Percentiles rank a stretch among this genome's conserved stretches.
Conservation (phyloP, 2,113 vertebrate genomes). For the Perca flavescens region DNA sequence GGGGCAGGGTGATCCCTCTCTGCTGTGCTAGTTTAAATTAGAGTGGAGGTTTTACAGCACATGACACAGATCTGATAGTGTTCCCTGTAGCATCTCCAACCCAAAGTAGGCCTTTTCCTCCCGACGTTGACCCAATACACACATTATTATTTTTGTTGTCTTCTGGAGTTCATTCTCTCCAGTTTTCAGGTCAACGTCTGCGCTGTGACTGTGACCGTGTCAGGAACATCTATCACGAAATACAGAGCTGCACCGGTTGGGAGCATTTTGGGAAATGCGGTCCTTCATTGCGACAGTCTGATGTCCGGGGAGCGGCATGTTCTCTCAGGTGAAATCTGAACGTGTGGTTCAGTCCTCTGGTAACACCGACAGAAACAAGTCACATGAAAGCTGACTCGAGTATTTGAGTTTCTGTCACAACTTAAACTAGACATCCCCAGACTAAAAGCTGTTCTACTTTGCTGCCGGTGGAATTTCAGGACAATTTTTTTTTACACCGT, state of each 20-base stretch:
- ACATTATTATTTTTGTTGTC: not conserved
- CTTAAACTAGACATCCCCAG: not conserved
- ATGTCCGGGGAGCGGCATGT: not conserved
- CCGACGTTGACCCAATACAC: constrained; percentile 38
- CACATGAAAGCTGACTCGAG: not conserved
- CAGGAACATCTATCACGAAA: not conserved
- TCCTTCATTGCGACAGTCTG: not conserved
- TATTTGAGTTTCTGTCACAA: not conserved
- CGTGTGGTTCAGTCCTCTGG: not conserved
- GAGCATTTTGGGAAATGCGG: constrained; percentile 9
- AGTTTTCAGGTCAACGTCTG: not conserved
- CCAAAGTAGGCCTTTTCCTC: constrained; percentile 57
- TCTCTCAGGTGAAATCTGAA: constrained; percentile 26
- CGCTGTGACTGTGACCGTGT: not conserved
- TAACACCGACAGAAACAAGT: not conserved
- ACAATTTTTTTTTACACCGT: constrained; percentile 25
- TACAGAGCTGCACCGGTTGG: not conserved
- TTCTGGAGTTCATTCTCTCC: not conserved
- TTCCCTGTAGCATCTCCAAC: constrained; percentile 46
- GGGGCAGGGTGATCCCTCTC: constrained; percentile 37
- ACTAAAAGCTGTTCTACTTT: not conserved
- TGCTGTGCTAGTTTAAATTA: constrained; percentile 25
- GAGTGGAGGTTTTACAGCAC: constrained; percentile 1
- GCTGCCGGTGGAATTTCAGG: not conserved
- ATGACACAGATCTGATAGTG: constrained; percentile 48